Percentiles rank a stretch among this genome's conserved stretches.
Conservation (phyloP, 2,113 vertebrate genomes). For the Andinoacara biseriatus region DNA sequence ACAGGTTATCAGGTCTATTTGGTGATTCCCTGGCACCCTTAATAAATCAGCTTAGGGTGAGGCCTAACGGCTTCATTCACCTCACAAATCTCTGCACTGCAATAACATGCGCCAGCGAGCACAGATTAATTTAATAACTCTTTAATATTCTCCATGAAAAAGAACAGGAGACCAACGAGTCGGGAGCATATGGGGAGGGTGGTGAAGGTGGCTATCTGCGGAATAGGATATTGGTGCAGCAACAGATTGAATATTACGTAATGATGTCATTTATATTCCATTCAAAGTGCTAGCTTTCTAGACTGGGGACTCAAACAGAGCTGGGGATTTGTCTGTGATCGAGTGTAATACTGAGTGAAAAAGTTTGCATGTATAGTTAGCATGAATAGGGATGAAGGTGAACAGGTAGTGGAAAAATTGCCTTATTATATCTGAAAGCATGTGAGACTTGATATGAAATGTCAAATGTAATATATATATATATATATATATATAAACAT, state of each 20-base stretch:
- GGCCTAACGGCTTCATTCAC: slow-evolving; percentile 81
- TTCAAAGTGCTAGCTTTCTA: slow-evolving; percentile 66
- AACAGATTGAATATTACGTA: slow-evolving; percentile 83
- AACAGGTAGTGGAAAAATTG: neutral
- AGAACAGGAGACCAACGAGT: slow-evolving; percentile 65
- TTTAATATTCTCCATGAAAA: slow-evolving; percentile 84
- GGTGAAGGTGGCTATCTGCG: slow-evolving; percentile 64
- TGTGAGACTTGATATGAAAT: neutral
- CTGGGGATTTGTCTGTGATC: slow-evolving; percentile 67
- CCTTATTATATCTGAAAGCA: neutral
- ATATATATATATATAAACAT: too few relatives aligned
- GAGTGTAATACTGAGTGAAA: slow-evolving; percentile 42
- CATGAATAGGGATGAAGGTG: slow-evolving; percentile 17
- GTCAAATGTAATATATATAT: neutral
- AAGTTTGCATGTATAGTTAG: slow-evolving; percentile 24
- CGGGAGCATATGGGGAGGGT: slow-evolving; percentile 67
- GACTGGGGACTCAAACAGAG: slow-evolving; percentile 58
- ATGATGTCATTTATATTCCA: slow-evolving; percentile 82
- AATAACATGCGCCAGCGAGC: slow-evolving; percentile 85
- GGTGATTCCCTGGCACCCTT: slow-evolving; percentile 79
- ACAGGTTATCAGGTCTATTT: slow-evolving; percentile 83
- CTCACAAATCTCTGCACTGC: slow-evolving; percentile 82
- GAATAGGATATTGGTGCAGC: slow-evolving; percentile 79
- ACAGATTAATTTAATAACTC: slow-evolving; percentile 86
- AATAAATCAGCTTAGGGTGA: slow-evolving; percentile 84